These are phyloP conservation scores for crab-eating macaque (Macaca fascicularis) DNA, from an alignment of 2,113 vertebrate genomes.

Conservation along the genomic window T2T-MFA8v1.1 NC_088380.1:140322501-140323000, in stretches of 20 bases:
- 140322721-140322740: background rate
- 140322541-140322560: constrained; percentile 15
- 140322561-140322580: background rate
- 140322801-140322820: background rate
- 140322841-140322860: background rate
- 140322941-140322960: background rate
- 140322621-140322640: background rate
- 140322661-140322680: background rate
- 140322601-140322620: rapidly evolving
- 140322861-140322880: background rate
- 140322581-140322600: constrained; percentile 47
- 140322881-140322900: rapidly evolving
- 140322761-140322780: background rate
- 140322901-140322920: no score
- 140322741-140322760: background rate
- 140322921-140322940: no score
- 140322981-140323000: background rate
- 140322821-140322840: background rate
- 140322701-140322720: background rate
- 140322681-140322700: background rate
- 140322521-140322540: constrained; percentile 48
- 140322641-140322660: constrained; percentile 4
- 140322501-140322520: constrained; percentile 44
- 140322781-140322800: background rate
- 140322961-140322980: background rate